phyloP scores from a whole-genome alignment of 2,113 vertebrate species.

The Hippocampus abdominalis region DNA sequence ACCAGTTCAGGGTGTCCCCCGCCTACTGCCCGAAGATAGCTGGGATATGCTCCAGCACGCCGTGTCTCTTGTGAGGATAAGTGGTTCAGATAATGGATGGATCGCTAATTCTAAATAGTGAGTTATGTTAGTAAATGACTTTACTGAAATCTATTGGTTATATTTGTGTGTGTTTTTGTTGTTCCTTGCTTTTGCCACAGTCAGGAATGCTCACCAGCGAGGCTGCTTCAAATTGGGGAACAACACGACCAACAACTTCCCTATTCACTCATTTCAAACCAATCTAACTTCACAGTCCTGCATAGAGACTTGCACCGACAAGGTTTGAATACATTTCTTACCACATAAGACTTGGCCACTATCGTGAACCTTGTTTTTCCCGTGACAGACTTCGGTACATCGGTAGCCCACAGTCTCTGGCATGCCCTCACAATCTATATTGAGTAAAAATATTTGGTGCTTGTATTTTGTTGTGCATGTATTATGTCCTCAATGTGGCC shows the following conservation, averaged over 20 bases:
- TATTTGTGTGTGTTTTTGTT: neutral
- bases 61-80: too few species aligned
- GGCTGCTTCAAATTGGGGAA: slow-evolving; percentile 84
- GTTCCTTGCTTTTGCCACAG: slow-evolving; percentile 62
- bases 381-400: neutral
- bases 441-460: too few species aligned
- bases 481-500: too few species aligned
- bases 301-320: slow-evolving; percentile 89
- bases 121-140: neutral
- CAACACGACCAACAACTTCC: slow-evolving; percentile 77
- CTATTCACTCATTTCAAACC: slow-evolving; percentile 71
- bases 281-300: slow-evolving; percentile 86
- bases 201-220: slow-evolving; percentile 81
- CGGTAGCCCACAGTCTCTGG: too few species aligned
- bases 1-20: too few species aligned
- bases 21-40: too few species aligned
- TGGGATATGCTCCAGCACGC: too few species aligned
- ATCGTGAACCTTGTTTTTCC: neutral
- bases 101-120: neutral
- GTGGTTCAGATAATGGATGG: too few species aligned
- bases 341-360: neutral
- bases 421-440: too few species aligned
- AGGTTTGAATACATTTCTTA: slow-evolving; percentile 73
- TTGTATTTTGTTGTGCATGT: too few species aligned
- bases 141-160: neutral